Conservation (phyloP, 2,797 vertebrate species). For the Tapera naevia region DNA sequence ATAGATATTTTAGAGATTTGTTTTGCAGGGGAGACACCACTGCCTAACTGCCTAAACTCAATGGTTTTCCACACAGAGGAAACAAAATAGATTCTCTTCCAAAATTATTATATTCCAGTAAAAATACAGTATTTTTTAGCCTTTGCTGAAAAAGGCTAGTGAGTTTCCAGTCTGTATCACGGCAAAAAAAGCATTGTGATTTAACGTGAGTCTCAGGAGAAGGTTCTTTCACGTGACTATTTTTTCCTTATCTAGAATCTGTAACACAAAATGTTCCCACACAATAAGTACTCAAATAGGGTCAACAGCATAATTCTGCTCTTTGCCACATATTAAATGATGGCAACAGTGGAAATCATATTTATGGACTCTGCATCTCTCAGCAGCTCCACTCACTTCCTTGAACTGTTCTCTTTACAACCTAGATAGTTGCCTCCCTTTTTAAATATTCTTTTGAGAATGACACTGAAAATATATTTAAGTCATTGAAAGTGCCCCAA, state of each 20-base stretch:
- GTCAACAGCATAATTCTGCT: neutral
- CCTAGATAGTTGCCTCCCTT: neutral
- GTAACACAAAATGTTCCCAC: neutral
- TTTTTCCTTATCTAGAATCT: neutral
- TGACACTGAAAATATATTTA: neutral
- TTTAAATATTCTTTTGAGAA: neutral
- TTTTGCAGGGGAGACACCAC: conserved; percentile 10
- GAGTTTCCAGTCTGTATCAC: neutral
- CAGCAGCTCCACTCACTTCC: neutral
- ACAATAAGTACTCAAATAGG: neutral
- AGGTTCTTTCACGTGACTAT: neutral
- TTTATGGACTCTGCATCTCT: neutral
- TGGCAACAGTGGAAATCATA: neutral
- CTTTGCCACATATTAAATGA: neutral
- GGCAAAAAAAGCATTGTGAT: neutral
- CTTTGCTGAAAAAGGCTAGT: neutral
- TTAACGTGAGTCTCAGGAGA: neutral
- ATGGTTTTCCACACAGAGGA: neutral
- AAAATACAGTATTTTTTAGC: neutral
- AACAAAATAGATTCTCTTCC: neutral
- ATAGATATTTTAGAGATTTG: conserved; percentile 34
- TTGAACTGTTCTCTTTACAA: neutral
- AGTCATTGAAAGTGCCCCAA: neutral
- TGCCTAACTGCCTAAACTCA: conserved; percentile 16
- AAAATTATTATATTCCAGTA: neutral